These are phyloP conservation scores for Chanos chanos DNA, from an alignment of 2,797 vertebrate genomes.

Conservation along the genomic window DNA sequence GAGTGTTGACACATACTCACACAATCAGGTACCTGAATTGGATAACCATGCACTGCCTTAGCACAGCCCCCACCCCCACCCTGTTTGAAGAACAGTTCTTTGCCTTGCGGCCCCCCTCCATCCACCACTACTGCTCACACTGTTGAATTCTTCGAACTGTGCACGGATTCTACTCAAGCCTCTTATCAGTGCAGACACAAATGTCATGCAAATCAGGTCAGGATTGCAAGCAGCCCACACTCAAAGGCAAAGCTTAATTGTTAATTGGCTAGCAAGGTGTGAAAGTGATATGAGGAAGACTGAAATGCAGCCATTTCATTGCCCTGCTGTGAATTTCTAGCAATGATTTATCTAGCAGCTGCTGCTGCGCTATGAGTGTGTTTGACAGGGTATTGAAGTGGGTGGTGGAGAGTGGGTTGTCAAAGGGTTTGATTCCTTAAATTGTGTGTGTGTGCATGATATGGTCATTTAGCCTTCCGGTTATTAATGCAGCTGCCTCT, in stretches of 20 bases:
- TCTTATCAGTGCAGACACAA: constrained; percentile 75
- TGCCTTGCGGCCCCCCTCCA: constrained; percentile 66
- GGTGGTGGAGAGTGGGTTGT: not conserved
- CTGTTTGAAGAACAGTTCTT: constrained; percentile 79
- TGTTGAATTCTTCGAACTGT: constrained; percentile 74
- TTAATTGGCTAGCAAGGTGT: constrained; percentile 77
- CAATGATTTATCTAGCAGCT: not conserved
- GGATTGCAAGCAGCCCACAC: constrained; percentile 74
- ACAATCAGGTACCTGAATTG: too few species aligned
- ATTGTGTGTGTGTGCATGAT: too few species aligned
- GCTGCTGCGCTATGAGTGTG: not conserved
- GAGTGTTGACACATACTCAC: too few species aligned
- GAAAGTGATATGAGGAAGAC: constrained; percentile 67
- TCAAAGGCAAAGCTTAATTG: constrained; percentile 80
- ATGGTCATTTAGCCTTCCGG: too few species aligned
- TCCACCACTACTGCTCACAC: constrained; percentile 61
- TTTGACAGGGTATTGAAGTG: not conserved
- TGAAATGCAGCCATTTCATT: constrained; percentile 57
- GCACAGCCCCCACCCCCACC: too few species aligned
- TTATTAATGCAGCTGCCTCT: too few species aligned
- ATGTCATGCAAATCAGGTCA: constrained; percentile 74
- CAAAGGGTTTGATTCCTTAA: too few species aligned
- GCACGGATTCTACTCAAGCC: constrained; percentile 70
- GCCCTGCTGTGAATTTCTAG: constrained; percentile 34
- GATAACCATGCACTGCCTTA: too few species aligned